Conservation (phyloP, 2,113 vertebrate genomes). For the Polypterus bichir region DNA sequence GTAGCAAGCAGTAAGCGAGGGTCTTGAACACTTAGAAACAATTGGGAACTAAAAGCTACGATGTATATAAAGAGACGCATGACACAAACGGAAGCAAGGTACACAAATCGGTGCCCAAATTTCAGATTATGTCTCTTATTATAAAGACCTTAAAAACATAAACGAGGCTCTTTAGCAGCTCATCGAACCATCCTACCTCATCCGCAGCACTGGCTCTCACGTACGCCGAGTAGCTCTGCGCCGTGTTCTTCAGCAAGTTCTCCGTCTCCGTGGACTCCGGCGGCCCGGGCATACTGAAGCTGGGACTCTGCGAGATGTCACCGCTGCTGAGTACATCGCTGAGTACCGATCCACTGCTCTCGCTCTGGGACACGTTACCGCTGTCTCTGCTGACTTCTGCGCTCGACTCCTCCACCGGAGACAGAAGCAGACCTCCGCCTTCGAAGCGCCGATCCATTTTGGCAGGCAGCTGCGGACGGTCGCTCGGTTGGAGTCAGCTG, state of each 20-base stretch:
- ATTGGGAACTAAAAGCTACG: no score
- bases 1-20: no score
- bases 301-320: slow-evolving; percentile 51
- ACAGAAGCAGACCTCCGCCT: slow-evolving; percentile 41
- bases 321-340: slow-evolving; percentile 56
- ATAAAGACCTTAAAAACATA: no score
- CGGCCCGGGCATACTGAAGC: slow-evolving; percentile 39
- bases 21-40: no score
- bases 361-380: slow-evolving; percentile 79
- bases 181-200: slow-evolving; percentile 35
- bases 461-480: slow-evolving; percentile 2
- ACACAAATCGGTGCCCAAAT: no score
- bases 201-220: slow-evolving; percentile 44
- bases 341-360: slow-evolving; percentile 70
- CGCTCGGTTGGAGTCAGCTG: slow-evolving; percentile 22
- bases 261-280: slow-evolving; percentile 31
- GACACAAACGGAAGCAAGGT: no score
- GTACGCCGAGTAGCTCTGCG: slow-evolving; percentile 45
- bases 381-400: slow-evolving; percentile 67
- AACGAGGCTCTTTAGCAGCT: background rate
- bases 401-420: slow-evolving; percentile 48
- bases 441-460: slow-evolving; percentile 29
- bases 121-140: no score
- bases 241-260: slow-evolving; percentile 40
- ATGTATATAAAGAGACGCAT: no score